A percentile compares a stretch with the other conserved stretches of the same genome.
Evolutionary conservation across 1,140 invertebrate species (phyloP).

Genomic region (Calliphora vicina): DNA sequence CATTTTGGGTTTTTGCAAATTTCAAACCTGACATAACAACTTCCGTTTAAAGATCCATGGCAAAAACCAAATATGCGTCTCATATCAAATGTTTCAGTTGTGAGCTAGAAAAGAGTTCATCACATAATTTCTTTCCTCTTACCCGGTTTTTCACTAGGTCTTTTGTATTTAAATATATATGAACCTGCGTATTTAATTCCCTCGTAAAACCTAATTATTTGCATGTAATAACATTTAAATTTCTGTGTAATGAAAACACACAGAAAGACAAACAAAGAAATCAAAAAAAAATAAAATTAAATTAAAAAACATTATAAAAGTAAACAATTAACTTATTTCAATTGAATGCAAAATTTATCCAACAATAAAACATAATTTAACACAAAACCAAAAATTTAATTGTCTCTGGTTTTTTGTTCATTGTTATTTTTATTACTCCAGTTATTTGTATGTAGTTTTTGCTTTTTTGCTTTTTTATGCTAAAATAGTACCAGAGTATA

Average conservation of each 20-base stretch:
- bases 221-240: not conserved
- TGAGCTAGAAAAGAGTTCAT: not conserved
- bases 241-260: not conserved
- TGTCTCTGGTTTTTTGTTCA: not conserved
- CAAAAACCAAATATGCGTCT: not conserved
- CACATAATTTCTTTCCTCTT: not conserved
- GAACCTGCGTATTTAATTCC: not conserved
- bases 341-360: not conserved
- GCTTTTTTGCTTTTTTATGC: not conserved
- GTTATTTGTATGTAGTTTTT: not conserved
- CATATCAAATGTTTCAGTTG: not conserved
- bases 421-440: not conserved
- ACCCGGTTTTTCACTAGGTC: not conserved
- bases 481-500: too few species aligned
- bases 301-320: not conserved
- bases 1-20: not conserved
- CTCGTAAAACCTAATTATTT: not conserved
- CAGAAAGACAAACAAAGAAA: not conserved
- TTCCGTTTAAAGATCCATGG: not conserved
- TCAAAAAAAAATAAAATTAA: not conserved
- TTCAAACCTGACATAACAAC: not conserved
- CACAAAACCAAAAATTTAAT: not conserved
- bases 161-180: not conserved
- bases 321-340: conserved; percentile 6
- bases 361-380: not conserved